phyloP scores from a whole-genome alignment of 2,797 vertebrate genomes.

The Xyrichtys novacula region DNA sequence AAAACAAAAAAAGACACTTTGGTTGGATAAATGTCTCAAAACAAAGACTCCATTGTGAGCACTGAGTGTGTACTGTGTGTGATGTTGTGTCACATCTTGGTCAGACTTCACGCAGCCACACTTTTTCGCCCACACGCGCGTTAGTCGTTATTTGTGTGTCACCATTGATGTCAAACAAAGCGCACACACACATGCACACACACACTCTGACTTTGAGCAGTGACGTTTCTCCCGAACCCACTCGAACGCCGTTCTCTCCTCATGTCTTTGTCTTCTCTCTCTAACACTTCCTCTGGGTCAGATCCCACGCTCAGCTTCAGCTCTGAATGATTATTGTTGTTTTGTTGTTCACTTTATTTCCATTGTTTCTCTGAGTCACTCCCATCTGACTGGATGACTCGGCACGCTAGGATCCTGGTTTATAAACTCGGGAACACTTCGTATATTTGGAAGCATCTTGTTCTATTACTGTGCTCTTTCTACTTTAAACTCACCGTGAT shows the following conservation, averaged over 20 bases:
- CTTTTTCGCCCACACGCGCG: constrained; percentile 31
- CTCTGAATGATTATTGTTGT: neutral
- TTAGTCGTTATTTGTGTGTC: constrained; percentile 37
- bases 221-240: constrained; percentile 20
- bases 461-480: too few species aligned
- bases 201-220: neutral
- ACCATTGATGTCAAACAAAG: constrained; percentile 6
- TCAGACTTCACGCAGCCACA: constrained; percentile 52
- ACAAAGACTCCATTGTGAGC: constrained; percentile 55
- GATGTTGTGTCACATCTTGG: constrained; percentile 48
- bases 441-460: too few species aligned
- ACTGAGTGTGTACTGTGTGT: constrained; percentile 21
- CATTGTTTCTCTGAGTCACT: constrained; percentile 26
- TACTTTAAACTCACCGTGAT: too few species aligned
- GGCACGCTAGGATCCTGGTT: neutral
- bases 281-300: constrained; percentile 21
- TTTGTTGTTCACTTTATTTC: constrained; percentile 6
- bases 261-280: neutral
- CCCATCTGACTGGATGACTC: constrained; percentile 6
- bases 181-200: neutral
- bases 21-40: neutral
- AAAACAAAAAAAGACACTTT: too few species aligned
- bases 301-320: constrained; percentile 4
- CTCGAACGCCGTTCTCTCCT: constrained; percentile 1
- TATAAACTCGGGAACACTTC: too few species aligned